Conservation (phyloP, 2,888 invertebrate genomes). For the Mongoloraphidia duomilia region DNA sequence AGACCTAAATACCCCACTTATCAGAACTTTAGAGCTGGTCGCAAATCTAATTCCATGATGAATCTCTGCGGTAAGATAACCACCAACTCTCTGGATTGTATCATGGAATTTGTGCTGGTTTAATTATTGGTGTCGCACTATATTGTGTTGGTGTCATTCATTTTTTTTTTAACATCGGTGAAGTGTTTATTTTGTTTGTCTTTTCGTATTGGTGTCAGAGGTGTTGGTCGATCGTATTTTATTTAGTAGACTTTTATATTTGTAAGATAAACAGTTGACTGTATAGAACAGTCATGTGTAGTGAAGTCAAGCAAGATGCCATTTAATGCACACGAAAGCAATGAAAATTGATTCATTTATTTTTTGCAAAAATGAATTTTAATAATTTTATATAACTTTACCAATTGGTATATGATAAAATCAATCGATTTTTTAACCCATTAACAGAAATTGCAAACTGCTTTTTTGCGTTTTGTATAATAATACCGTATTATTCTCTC, state of each 20-base stretch:
- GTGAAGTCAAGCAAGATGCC: background rate
- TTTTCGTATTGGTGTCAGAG: background rate
- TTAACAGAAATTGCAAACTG: too few relatives aligned
- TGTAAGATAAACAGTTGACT: background rate
- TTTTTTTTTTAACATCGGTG: background rate
- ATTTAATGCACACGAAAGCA: too few relatives aligned
- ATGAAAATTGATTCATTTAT: too few relatives aligned
- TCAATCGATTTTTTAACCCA: too few relatives aligned
- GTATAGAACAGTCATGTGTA: background rate
- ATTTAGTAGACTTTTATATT: background rate
- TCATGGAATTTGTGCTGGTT: constrained; percentile 12
- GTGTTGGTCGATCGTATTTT: background rate
- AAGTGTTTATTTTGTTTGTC: too few relatives aligned
- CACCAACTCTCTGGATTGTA: constrained; percentile 17
- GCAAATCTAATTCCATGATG: constrained; percentile 91
- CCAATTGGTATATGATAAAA: too few relatives aligned
- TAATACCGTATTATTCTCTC: too few relatives aligned
- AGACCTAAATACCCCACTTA: constrained; percentile 72
- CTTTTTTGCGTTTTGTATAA: too few relatives aligned
- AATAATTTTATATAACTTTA: too few relatives aligned
- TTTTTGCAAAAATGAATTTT: too few relatives aligned
- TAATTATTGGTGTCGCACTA: constrained; percentile 4
- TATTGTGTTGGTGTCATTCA: too few relatives aligned
- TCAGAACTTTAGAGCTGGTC: constrained; percentile 74
- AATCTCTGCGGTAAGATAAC: constrained; percentile 84